These are phyloP conservation scores for Gallinago undulata DNA, from an alignment of 2,113 vertebrate species.

Conservation along the genomic window DNA sequence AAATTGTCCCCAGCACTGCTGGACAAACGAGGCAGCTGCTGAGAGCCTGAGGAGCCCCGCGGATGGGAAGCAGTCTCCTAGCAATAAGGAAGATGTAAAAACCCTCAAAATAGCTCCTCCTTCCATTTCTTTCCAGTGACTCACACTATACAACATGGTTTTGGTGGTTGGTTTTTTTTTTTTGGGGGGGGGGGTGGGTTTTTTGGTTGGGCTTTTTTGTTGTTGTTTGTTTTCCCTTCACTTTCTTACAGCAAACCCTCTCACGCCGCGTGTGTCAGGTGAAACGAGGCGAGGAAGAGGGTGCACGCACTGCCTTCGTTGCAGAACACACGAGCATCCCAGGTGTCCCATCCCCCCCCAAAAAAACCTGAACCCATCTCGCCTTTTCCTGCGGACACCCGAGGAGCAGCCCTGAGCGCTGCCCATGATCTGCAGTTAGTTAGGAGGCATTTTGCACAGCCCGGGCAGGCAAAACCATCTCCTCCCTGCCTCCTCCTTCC, in stretches of 20 bases:
- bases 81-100: slow-evolving; percentile 19
- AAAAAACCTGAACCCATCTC: neutral
- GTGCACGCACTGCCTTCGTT: accelerated
- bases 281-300: neutral
- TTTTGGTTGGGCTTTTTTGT: no score
- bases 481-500: neutral
- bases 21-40: neutral
- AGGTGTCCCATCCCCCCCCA: neutral
- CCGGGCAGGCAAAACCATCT: neutral
- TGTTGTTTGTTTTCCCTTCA: no score
- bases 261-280: accelerated
- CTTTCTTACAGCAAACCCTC: neutral
- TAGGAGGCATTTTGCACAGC: neutral
- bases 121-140: neutral
- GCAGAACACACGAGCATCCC: neutral
- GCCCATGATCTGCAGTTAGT: neutral
- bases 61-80: neutral
- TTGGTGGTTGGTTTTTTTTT: no score
- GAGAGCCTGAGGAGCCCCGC: neutral
- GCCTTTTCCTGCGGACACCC: neutral
- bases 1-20: neutral
- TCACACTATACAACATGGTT: neutral
- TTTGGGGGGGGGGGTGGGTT: neutral
- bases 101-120: slow-evolving; percentile 29
- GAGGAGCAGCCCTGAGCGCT: neutral